Evolutionary conservation across 2,797 vertebrate species (phyloP), one percentile per base, ranked within the genome.

Genomic region (Falco columbarius): DNA sequence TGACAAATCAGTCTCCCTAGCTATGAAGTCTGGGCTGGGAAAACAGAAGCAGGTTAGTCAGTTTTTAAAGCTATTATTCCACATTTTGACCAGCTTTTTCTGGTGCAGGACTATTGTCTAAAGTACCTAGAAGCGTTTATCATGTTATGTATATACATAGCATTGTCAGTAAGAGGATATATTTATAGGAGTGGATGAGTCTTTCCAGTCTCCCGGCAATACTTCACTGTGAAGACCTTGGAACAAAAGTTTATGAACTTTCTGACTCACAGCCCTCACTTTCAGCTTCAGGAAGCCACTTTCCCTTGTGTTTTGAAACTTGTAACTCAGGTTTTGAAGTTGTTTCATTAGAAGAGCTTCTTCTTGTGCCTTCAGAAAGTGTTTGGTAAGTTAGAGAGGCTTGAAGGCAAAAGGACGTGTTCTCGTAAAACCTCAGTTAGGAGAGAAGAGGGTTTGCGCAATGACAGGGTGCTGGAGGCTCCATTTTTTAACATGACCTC

Each of bases 221-320:
- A 81, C 66, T 88, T 90, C 22, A 32, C 44, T 79, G 59, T 46
- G 44, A 27, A 86, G 81, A 86, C 17, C 24, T 79, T 91, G 34
- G 46, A 94, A 87, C 62, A 92, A 79, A 94, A 82, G 63, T 92
- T 96, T 92, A 38, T 2, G 19, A 81, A 84, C 71, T 84, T 86
- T 70, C 30, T 90, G 81, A 90, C 67, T 91, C 62, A 75, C 6
- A 93, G 26, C 10, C 34, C 12, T 76, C 30, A 15, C 20, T 91
- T 93, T 76, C 27, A 73, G 81, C 58, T 89, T 90, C 55, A 62
- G 71, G 26, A 76, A 63, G 30, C 20, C 42, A 44, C 12, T 73
- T 81, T 51, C 63, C 24, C 11, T 7, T 30, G 18, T 32, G 32
- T 79, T 95, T 94, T 84, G 42, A 66, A 93, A 89, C 34, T 75